A percentile compares a stretch with the other conserved stretches of the same genome.
These are phyloP conservation scores for Oxystoma pomonae DNA, from an alignment of 2,888 invertebrate genomes.

Conservation along the genomic window DNA sequence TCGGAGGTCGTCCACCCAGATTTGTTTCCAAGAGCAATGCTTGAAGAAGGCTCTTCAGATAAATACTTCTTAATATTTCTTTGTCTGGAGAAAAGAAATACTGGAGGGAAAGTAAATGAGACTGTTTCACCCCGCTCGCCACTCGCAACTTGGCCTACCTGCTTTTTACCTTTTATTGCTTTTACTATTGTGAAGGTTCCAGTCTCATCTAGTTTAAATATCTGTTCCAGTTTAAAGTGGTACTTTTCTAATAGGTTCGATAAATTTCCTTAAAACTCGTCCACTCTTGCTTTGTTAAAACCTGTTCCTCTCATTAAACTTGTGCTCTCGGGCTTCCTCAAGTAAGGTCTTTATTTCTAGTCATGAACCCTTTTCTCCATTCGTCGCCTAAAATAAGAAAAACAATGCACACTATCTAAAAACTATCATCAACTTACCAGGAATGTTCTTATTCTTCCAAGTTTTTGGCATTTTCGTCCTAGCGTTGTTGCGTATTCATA, in stretches of 20 bases:
- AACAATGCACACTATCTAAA: background rate
- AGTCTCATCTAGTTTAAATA: constrained; percentile 19
- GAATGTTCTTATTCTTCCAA: constrained; percentile 5
- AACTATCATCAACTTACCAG: constrained; percentile 9
- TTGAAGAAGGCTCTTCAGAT: constrained; percentile 20
- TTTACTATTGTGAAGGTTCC: constrained; percentile 17
- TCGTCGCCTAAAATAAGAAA: constrained; percentile 14
- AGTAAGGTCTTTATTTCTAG: constrained; percentile 10
- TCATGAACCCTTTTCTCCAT: constrained; percentile 16
- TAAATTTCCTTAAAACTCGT: constrained; percentile 11
- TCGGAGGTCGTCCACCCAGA: constrained; percentile 26
- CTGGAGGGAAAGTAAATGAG: constrained; percentile 24
- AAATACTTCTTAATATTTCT: constrained; percentile 25
- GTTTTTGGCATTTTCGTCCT: constrained; percentile 3
- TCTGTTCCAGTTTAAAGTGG: constrained; percentile 11
- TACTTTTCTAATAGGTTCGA: constrained; percentile 2
- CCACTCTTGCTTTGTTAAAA: constrained; percentile 13
- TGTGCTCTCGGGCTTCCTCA: constrained; percentile 15
- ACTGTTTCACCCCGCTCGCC: constrained; percentile 23
- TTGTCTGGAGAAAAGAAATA: constrained; percentile 25
- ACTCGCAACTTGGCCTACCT: constrained; percentile 20
- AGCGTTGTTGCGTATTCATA: constrained; percentile 6
- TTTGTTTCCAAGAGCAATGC: constrained; percentile 21
- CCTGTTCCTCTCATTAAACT: constrained; percentile 11
- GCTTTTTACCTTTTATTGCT: constrained; percentile 20